These are phyloP conservation scores for Lepidostoma basale DNA, from an alignment of 1,140 invertebrate genomes.

Conservation along the genomic window DNA sequence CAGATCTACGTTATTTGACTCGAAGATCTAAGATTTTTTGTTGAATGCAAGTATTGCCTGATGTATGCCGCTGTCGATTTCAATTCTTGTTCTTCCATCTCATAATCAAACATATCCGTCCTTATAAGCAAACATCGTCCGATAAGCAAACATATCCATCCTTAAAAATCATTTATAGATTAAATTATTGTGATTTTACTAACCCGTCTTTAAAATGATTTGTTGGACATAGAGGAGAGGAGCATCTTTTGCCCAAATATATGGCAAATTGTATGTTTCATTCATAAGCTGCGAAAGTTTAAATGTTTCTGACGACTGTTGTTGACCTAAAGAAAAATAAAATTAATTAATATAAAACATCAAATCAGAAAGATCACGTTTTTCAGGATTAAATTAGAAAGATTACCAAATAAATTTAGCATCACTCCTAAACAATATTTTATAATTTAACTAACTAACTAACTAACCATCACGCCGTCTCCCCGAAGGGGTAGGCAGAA, in stretches of 20 bases:
- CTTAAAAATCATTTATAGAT: not conserved
- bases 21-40: too few relatives aligned
- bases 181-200: conserved; percentile 26
- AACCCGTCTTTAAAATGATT: conserved; percentile 67
- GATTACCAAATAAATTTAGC: not conserved
- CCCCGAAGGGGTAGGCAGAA: too few relatives aligned
- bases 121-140: too few relatives aligned
- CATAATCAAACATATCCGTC: too few relatives aligned
- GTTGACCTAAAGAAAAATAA: conserved; percentile 35
- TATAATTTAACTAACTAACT: too few relatives aligned
- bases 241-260: conserved; percentile 64
- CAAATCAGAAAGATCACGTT: too few relatives aligned
- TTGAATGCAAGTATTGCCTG: too few relatives aligned
- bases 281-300: conserved; percentile 53
- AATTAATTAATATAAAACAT: not conserved
- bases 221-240: conserved; percentile 85
- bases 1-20: too few relatives aligned
- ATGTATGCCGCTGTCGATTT: too few relatives aligned
- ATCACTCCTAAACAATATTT: not conserved
- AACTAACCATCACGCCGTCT: too few relatives aligned
- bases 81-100: too few relatives aligned
- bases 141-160: too few relatives aligned
- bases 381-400: conserved; percentile 16
- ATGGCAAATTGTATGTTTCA: conserved; percentile 59
- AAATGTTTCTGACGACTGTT: conserved; percentile 37